These are phyloP conservation scores for Squalus acanthias DNA, from an alignment of 2,797 vertebrate species.

Conservation along the genomic window DNA sequence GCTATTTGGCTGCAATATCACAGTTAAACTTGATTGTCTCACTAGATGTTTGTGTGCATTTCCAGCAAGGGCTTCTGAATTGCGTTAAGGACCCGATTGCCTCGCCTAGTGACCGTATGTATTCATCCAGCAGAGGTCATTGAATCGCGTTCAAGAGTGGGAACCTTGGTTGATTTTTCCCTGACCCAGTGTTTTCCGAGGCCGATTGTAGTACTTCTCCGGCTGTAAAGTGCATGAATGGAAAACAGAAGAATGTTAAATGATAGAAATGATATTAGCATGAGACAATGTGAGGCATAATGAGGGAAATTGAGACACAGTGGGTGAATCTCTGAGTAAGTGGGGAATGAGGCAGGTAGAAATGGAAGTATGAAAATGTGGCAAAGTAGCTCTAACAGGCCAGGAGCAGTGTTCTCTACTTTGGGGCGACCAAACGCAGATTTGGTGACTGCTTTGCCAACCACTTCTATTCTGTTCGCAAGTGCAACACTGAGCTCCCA, in stretches of 20 bases:
- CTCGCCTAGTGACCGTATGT: neutral
- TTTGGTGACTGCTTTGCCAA: neutral
- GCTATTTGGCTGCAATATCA: neutral
- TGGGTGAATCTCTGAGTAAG: neutral
- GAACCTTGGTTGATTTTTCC: neutral
- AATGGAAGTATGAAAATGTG: neutral
- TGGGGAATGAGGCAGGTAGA: neutral
- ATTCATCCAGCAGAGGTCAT: neutral
- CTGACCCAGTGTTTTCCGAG: neutral
- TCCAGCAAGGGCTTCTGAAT: neutral
- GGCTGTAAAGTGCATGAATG: neutral
- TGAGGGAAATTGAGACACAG: neutral
- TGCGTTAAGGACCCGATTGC: neutral
- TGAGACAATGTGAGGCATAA: neutral
- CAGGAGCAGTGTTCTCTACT: neutral
- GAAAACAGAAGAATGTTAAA: neutral
- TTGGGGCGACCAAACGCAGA: neutral
- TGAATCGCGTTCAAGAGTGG: neutral
- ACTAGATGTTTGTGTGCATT: neutral
- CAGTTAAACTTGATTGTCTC: neutral
- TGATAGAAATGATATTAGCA: neutral
- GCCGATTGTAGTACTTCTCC: neutral
- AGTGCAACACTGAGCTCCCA: neutral
- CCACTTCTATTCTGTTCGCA: neutral
- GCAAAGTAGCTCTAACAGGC: neutral